Evolutionary conservation across 1,140 invertebrate genomes (phyloP), one percentile per base, ranked within the genome.

Genomic region (Aphelenchoides fujianensis): DNA sequence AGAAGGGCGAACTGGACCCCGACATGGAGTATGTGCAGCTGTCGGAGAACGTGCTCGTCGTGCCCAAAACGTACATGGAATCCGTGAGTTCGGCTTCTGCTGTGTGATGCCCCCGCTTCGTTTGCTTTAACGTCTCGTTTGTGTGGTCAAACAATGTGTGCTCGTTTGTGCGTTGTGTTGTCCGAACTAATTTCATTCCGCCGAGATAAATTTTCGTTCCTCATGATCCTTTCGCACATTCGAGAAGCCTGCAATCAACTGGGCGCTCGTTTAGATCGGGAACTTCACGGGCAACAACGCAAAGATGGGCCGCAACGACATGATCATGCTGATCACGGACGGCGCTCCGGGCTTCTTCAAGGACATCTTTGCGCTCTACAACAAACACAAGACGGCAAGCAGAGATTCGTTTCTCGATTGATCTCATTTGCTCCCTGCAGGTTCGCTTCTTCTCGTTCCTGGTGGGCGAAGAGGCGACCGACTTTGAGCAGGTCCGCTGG

Each of bases 321-420:
- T 94, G 7, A 98, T 98, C 79, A 98, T 98, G 95, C 85, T 99
- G 55, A 91, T 99, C 74, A 97, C 95, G 7, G 96, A 98, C 87
- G 96, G 95, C 30, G 92, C 95, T 27, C 94, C 95, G 16, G 92
- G 93, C 77, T 92, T 91, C 81, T 95, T 91, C 85, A 90, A 94
- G 80, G 91, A 93, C 77, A 90, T 97, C 55, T 97, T 97, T 85
- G 88, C 92, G 79, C 86, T 88, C 71, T 94, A 91, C 85, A 97
- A 97, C 85, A 92, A 90, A 90, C 73, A 83, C 7, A 84, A 84
- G 70, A 73, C 69, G 59, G 81, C 85, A 67, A 64, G 2, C 59
- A 54, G 28, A n/a, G n/a, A n/a, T n/a, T n/a, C n/a, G n/a, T n/a
- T n/a, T 32, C 34, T 57, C 3, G n/a, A 53, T 37, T 34, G 54